Evolutionary conservation across 2,797 vertebrate genomes (phyloP), one percentile per base, ranked within the genome.

Genomic region (Mastacembelus armatus): DNA sequence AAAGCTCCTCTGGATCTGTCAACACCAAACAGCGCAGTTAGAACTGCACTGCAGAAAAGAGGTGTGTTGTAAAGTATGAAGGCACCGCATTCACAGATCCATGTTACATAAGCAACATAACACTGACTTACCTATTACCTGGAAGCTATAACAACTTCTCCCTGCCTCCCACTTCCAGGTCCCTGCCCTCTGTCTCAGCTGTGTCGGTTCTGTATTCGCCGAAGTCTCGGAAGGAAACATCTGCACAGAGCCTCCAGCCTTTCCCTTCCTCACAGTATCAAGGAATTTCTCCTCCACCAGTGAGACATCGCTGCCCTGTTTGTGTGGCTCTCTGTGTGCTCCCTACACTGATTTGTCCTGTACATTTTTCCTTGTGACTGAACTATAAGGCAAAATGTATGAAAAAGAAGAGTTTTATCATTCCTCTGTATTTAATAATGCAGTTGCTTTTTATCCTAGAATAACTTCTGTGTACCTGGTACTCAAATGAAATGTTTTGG

Each of bases 1-100:
- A 94, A 95, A 81, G 93, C 91, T 47, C 92, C 97, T 0, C 86
- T 96, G 57, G 95, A 96, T 15, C 86, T 98, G 77, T 93, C 94
- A 0, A 2, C 64, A 8, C 88, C 94, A 15, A 89, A 93, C 74
- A 95, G 93, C 39, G 65, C 77, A 15, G 90, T 95, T 79, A 91
- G 90, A 83, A 77, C 19, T 0, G 90, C 94, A 3, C 85, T 96
- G 24, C 93, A 94, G 83, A 90, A 62, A 24, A 93, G 93, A 95
- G 95, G 97, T 96, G 85, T 75, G 62, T 50, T n/a, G 14, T 19
- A 9, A 18, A 10, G n/a, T 38, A 14, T 3, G 3, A 29, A 30
- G 18, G 30, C n/a, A 1, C 27, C 38, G n/a, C n/a, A n/a, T n/a
- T n/a, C n/a, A n/a, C 2, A 2, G 9, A 6, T 24, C 35, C 26